Conservation (phyloP, 2,797 vertebrate genomes). For the Scolopax bukidnonensis region DNA sequence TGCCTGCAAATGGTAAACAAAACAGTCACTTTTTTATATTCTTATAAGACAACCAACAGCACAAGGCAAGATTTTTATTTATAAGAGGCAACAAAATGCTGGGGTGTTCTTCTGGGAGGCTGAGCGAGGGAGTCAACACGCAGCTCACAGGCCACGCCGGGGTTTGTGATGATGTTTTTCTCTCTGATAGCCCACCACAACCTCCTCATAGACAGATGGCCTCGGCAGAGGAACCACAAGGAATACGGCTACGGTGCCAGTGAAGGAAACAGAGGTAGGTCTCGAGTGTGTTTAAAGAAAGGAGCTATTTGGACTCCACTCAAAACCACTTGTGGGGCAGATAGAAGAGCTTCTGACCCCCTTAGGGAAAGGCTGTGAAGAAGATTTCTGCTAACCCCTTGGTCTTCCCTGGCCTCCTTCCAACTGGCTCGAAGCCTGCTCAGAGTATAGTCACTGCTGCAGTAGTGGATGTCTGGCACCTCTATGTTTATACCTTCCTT, state of each 20-base stretch:
- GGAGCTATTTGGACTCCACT: not conserved
- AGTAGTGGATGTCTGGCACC: not conserved
- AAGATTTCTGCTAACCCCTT: not conserved
- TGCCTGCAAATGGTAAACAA: constrained; percentile 72
- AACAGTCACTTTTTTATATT: not conserved
- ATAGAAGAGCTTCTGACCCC: not conserved
- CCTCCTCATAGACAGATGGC: not conserved
- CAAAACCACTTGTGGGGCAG: not conserved
- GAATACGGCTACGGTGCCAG: not conserved
- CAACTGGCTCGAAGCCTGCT: not conserved
- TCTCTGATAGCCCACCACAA: not conserved
- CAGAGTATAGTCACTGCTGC: not conserved
- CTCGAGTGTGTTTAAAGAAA: not conserved
- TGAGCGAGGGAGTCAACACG: not conserved
- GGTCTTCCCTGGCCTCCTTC: not conserved
- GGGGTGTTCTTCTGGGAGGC: fast-evolving
- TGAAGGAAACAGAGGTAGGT: not conserved
- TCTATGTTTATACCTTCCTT: not conserved
- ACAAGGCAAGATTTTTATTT: not conserved
- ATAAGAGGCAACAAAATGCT: not conserved
- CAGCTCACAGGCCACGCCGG: not conserved
- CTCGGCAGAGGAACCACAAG: not conserved
- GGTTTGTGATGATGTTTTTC: not conserved
- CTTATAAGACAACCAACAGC: not conserved
- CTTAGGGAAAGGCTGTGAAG: not conserved